A percentile compares a stretch with the other conserved stretches of the same genome.
Evolutionary conservation across 2,888 invertebrate genomes (phyloP).

Genomic region (Yponomeuta cagnagella): DNA sequence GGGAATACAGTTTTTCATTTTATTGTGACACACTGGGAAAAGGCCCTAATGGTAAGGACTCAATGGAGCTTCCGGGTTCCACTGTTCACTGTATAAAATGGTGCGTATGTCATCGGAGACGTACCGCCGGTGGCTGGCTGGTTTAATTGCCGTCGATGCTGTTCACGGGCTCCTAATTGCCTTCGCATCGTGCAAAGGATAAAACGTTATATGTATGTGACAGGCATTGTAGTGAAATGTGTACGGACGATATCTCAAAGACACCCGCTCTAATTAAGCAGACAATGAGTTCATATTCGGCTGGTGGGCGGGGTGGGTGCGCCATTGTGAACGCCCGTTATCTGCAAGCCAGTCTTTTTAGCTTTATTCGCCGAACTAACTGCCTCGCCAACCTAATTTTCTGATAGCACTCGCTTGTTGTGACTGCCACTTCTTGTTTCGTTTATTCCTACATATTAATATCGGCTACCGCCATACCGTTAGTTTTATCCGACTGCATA

Average conservation of each 20-base stretch:
- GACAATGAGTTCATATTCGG: constrained; percentile 70
- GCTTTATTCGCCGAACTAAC: constrained; percentile 38
- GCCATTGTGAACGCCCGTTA: constrained; percentile 60
- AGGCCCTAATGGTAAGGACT: no score
- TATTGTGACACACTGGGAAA: no score
- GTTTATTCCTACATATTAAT: background rate
- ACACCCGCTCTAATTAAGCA: constrained; percentile 70
- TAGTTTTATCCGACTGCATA: no score
- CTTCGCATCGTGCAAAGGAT: constrained; percentile 49
- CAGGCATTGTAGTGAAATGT: constrained; percentile 57
- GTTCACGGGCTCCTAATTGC: constrained; percentile 36
- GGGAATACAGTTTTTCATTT: no score
- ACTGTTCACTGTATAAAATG: background rate
- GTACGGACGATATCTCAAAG: constrained; percentile 62
- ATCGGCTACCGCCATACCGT: background rate
- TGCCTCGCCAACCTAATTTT: background rate
- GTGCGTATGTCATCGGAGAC: background rate
- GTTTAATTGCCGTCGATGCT: constrained; percentile 2
- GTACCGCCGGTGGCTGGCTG: background rate
- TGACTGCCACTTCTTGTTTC: background rate
- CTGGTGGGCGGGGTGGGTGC: constrained; percentile 26
- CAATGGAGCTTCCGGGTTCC: background rate
- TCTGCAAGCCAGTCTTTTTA: constrained; percentile 65
- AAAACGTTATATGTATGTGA: constrained; percentile 67
- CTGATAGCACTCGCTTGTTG: background rate